phyloP scores from a whole-genome alignment of 2,113 vertebrate genomes.

The Melanocharis versteri region DNA sequence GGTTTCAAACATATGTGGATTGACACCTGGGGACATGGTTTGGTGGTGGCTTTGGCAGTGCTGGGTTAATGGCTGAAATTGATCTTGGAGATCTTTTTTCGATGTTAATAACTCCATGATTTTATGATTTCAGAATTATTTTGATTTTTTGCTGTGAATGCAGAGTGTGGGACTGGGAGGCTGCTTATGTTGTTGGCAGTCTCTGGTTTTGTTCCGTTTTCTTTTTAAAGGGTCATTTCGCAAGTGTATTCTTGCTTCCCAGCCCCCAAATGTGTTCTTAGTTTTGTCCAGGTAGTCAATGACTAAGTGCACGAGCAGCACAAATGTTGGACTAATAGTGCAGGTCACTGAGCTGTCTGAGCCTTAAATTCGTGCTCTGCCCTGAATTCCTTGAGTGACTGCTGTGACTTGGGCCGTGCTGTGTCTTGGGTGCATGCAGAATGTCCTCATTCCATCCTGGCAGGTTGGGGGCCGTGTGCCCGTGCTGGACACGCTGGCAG shows the following conservation, averaged over 20 bases:
- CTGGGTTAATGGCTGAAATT: not conserved
- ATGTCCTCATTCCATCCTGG: fast-evolving
- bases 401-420: not conserved
- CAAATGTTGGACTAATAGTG: not conserved
- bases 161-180: not conserved
- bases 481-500: slow-evolving; percentile 78
- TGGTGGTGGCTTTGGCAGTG: not conserved
- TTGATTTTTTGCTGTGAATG: not conserved
- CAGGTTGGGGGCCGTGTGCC: slow-evolving; percentile 80
- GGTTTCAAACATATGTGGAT: not conserved
- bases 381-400: not conserved
- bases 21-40: not conserved
- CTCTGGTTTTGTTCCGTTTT: not conserved
- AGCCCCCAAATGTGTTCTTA: not conserved
- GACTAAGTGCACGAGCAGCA: not conserved
- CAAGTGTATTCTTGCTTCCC: not conserved
- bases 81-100: not conserved
- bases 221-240: not conserved
- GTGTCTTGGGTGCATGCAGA: not conserved
- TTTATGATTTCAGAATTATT: not conserved
- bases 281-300: not conserved
- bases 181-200: not conserved
- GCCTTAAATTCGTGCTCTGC: not conserved
- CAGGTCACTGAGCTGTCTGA: not conserved
- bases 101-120: not conserved